Evolutionary conservation across 2,113 vertebrate species (phyloP).

Genomic region (Ellobius talpinus): DNA sequence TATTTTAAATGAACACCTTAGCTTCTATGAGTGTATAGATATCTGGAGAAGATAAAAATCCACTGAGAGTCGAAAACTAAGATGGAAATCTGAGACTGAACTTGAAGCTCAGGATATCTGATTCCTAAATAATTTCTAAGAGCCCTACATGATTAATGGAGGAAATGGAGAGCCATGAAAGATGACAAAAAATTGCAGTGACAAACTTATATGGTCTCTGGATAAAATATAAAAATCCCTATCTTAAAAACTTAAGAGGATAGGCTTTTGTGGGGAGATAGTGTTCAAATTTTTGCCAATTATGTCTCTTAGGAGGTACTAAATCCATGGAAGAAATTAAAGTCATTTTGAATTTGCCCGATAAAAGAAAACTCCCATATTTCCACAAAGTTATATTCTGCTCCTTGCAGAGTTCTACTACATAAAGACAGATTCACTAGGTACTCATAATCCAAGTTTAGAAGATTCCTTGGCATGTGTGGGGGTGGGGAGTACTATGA

Average conservation of each 20-base stretch:
- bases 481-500: background rate
- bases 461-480: background rate
- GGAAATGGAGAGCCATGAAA: constrained; percentile 25
- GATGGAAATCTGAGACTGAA: background rate
- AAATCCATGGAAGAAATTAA: constrained; percentile 52
- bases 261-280: background rate
- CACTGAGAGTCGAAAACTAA: background rate
- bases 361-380: background rate
- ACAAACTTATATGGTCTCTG: constrained; percentile 11
- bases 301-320: background rate
- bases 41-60: background rate
- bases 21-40: background rate
- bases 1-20: constrained; percentile 40
- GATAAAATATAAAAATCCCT: background rate
- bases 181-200: background rate
- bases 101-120: background rate
- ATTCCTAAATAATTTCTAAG: constrained; percentile 8
- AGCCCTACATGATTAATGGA: background rate
- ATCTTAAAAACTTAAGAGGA: background rate
- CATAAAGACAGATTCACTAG: constrained; percentile 30
- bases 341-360: background rate
- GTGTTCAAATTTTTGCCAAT: background rate
- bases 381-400: background rate
- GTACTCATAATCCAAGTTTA: background rate
- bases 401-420: background rate